phyloP scores from a whole-genome alignment of 2,888 invertebrate genomes.

The Seira sanloemensis region DNA sequence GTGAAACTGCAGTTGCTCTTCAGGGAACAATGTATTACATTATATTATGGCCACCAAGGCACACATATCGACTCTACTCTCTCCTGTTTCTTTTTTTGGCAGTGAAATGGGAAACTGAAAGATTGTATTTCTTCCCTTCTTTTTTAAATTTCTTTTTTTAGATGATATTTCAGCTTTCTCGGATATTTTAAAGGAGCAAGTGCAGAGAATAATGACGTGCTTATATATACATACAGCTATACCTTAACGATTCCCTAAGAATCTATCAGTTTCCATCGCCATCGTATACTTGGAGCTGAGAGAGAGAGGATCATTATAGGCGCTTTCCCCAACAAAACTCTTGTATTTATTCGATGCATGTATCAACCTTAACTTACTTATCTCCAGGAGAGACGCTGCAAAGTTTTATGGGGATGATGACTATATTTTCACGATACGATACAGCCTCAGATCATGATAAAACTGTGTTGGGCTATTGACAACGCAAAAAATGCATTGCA shows the following conservation, averaged over 20 bases:
- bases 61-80: neutral
- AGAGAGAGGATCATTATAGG: neutral
- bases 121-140: conserved; percentile 11
- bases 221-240: too few species aligned
- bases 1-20: conserved; percentile 17
- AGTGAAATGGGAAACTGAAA: too few species aligned
- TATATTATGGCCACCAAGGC: conserved; percentile 21
- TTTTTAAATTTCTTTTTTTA: neutral
- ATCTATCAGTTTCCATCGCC: conserved; percentile 29
- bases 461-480: too few species aligned
- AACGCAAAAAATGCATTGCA: too few species aligned
- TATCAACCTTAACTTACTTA: conserved; percentile 41
- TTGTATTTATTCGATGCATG: conserved; percentile 42
- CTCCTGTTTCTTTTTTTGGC: neutral
- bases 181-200: too few species aligned
- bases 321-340: neutral
- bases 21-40: conserved; percentile 30
- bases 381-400: conserved; percentile 24
- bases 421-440: conserved; percentile 35
- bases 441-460: too few species aligned
- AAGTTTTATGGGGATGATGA: conserved; percentile 19
- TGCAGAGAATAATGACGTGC: too few species aligned
- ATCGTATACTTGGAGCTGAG: neutral
- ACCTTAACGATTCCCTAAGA: too few species aligned
- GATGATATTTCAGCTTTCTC: conserved; percentile 21